A percentile compares a stretch with the other conserved stretches of the same genome.
Conservation (phyloP, 2,113 vertebrate genomes). For the Chaetodon auriga region DNA sequence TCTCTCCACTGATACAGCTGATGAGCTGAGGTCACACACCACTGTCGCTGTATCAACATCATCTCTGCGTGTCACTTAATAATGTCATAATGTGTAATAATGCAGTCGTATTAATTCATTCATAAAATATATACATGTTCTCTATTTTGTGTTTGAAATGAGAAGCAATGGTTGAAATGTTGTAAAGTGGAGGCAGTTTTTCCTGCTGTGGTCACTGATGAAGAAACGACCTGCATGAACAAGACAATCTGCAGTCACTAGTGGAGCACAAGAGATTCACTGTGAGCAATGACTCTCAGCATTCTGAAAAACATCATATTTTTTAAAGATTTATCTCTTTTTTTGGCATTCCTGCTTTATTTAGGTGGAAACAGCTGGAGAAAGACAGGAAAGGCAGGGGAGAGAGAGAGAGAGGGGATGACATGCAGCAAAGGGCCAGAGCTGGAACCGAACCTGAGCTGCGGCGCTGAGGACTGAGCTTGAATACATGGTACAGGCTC, state of each 20-base stretch:
- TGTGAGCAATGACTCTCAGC: constrained; percentile 12
- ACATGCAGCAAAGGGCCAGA: too few relatives aligned
- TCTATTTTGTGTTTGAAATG: neutral
- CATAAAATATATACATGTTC: neutral
- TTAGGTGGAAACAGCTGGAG: too few relatives aligned
- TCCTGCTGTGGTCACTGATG: constrained; percentile 16
- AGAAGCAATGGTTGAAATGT: neutral
- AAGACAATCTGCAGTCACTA: constrained; percentile 30
- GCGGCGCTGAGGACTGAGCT: too few relatives aligned
- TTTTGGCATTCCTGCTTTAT: too few relatives aligned
- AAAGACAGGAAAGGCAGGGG: too few relatives aligned
- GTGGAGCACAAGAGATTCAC: neutral
- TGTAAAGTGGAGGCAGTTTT: constrained; percentile 13
- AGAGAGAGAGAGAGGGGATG: too few relatives aligned
- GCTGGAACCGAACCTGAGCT: too few relatives aligned
- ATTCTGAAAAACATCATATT: neutral
- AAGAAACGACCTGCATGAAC: neutral
- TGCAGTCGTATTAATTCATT: neutral
- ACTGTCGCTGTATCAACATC: constrained; percentile 37
- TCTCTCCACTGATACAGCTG: constrained; percentile 72
- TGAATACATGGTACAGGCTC: too few relatives aligned
- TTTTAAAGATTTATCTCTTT: neutral
- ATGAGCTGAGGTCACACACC: constrained; percentile 65
- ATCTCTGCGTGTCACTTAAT: constrained; percentile 9
- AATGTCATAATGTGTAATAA: neutral